A percentile compares a stretch with the other conserved stretches of the same genome.
phyloP scores from a whole-genome alignment of 1,140 invertebrate species.

The Rhopalosiphum padi region DNA sequence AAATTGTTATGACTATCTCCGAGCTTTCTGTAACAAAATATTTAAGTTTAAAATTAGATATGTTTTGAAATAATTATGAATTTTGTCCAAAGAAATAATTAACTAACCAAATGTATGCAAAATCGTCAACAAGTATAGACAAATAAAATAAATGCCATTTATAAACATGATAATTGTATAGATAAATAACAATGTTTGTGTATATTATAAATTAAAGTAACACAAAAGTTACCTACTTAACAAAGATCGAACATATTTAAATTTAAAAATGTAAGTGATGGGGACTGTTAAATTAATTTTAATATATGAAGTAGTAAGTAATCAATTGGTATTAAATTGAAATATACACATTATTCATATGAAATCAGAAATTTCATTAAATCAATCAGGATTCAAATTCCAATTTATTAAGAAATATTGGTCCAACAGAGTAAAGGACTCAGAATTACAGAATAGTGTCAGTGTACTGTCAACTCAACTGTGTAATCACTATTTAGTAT shows the following conservation, averaged over 20 bases:
- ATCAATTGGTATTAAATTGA: background rate
- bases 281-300: background rate
- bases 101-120: background rate
- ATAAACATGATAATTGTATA: background rate
- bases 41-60: background rate
- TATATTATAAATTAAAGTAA: background rate
- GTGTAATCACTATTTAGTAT: too few species aligned
- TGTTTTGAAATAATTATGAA: background rate
- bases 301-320: background rate
- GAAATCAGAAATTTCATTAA: background rate
- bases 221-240: background rate
- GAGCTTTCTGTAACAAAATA: background rate
- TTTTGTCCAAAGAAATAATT: background rate
- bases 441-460: too few species aligned
- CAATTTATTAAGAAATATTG: background rate
- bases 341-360: background rate
- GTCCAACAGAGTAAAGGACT: too few species aligned
- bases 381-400: background rate
- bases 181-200: background rate
- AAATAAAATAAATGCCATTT: background rate
- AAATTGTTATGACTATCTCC: conserved; percentile 41
- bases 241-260: background rate
- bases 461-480: too few species aligned
- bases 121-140: background rate
- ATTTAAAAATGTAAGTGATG: background rate